phyloP scores from a whole-genome alignment of 2,113 vertebrate species.

The Gambusia holbrooki region DNA sequence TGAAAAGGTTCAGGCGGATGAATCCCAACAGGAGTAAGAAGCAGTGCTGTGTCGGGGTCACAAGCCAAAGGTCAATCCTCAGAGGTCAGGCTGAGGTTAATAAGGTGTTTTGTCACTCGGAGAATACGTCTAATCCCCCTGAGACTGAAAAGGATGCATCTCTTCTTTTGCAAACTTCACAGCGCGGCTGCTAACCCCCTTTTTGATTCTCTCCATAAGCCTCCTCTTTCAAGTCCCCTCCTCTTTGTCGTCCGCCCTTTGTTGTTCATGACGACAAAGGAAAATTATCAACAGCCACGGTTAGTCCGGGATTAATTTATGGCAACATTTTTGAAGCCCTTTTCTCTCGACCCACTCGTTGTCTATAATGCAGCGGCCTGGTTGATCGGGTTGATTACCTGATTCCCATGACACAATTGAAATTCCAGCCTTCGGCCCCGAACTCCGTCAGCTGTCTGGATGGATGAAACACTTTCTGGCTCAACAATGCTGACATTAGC shows the following conservation, averaged over 20 bases:
- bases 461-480: constrained; percentile 43
- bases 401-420: constrained; percentile 76
- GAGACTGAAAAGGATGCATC: constrained; percentile 73
- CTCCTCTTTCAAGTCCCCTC: constrained; percentile 54
- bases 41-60: constrained; percentile 60
- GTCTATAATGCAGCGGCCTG: constrained; percentile 44
- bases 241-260: constrained; percentile 63
- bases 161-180: constrained; percentile 61
- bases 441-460: constrained; percentile 54
- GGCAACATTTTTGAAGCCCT: constrained; percentile 65
- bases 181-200: constrained; percentile 37
- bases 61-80: constrained; percentile 78
- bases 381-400: constrained; percentile 49
- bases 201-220: constrained; percentile 20
- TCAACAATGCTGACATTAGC: constrained; percentile 61
- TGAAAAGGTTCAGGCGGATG: constrained; percentile 65
- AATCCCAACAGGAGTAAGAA: constrained; percentile 46
- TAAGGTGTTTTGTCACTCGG: constrained; percentile 78
- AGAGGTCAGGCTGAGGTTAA: constrained; percentile 69
- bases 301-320: constrained; percentile 66
- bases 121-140: constrained; percentile 78
- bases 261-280: constrained; percentile 50
- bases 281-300: constrained; percentile 58
- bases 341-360: constrained; percentile 34
- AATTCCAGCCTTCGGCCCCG: constrained; percentile 69